Base-by-base conservation (phyloP, 1,140 invertebrate genomes). In the Goniozus legneri region DNA sequence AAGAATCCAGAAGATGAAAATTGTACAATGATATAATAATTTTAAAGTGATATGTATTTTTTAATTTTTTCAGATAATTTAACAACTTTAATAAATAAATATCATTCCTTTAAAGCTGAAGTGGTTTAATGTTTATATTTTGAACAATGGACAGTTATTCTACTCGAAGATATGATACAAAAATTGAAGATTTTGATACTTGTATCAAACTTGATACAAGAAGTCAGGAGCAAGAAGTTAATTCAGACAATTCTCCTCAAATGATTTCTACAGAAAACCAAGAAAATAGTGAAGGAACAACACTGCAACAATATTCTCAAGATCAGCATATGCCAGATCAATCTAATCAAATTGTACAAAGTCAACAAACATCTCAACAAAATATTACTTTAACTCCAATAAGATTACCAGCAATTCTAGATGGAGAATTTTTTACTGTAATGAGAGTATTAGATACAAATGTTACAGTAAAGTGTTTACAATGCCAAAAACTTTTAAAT, bases 341-440 rank as follows among this genome's bases (percentile, higher is more conserved):
- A 31, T 24, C 47, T 12, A 58, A 65, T 56, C 62, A 71, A 49
- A 42, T 61, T 2, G 36, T 57, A 0, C 61, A 60, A 6, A 44
- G 69, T 13, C 67, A 70, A 30, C 49, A 62, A 4, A 68, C 64
- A 48, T 16, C 47, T 14, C 64, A 66, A 20, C 64, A 60, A 20
- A 73, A 65, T 21, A 54, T 69, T 44, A 67, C 64, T 2, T 56
- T 76, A 12, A 76, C 73, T 30, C 67, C 74, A 21, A 58, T 76
- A 30, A 52, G 74, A 58, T 54, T 76, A 37, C 74, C 74, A 16
- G 73, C 74, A n/a, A 69, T 76, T 50, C 47, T 76, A 3, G 74
- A 76, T 54, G 73, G 74, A 27, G 74, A 77, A 49, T 76, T 72
- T 40, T 77, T 76, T 39, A 61, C 56, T 15, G 73, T 76, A 14